Conservation (phyloP, 2,797 vertebrate species). For the Coregonus ussuriensis region DNA sequence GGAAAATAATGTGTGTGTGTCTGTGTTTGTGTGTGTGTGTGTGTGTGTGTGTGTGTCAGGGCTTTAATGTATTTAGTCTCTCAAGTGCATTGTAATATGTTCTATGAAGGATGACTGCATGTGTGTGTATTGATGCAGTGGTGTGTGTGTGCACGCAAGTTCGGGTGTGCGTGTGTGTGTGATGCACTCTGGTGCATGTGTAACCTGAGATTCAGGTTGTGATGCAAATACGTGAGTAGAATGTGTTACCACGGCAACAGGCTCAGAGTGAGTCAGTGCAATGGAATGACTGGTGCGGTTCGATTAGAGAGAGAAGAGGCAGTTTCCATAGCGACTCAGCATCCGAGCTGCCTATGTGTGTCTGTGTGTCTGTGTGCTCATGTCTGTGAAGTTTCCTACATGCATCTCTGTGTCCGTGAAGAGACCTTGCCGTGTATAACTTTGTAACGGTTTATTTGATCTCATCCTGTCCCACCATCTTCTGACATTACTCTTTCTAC, state of each 20-base stretch:
- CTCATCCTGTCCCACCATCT: conserved; percentile 45
- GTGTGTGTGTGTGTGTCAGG: conserved; percentile 9
- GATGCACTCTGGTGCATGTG: conserved; percentile 64
- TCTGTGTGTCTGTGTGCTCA: conserved; percentile 44
- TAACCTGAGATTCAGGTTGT: conserved; percentile 83
- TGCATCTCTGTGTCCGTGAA: conserved; percentile 69
- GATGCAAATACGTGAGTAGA: conserved; percentile 83
- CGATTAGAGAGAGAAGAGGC: conserved; percentile 77
- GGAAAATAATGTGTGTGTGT: too few species aligned
- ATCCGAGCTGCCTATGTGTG: conserved; percentile 77
- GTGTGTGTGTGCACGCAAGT: too few species aligned
- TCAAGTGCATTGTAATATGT: not conserved
- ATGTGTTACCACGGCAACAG: conserved; percentile 84
- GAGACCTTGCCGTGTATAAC: conserved; percentile 66
- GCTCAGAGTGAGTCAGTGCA: conserved; percentile 79
- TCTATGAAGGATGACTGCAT: not conserved
- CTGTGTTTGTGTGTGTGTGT: not conserved
- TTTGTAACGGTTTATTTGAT: conserved; percentile 48
- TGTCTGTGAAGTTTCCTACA: conserved; percentile 51
- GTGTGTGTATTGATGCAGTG: too few species aligned
- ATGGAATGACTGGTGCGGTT: conserved; percentile 81
- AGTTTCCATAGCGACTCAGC: conserved; percentile 84
- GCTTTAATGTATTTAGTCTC: not conserved
- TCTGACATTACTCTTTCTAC: conserved; percentile 18
- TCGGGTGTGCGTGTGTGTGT: conserved; percentile 45